phyloP scores from a whole-genome alignment of 2,797 vertebrate species.

The Arrhamphus sclerolepis region DNA sequence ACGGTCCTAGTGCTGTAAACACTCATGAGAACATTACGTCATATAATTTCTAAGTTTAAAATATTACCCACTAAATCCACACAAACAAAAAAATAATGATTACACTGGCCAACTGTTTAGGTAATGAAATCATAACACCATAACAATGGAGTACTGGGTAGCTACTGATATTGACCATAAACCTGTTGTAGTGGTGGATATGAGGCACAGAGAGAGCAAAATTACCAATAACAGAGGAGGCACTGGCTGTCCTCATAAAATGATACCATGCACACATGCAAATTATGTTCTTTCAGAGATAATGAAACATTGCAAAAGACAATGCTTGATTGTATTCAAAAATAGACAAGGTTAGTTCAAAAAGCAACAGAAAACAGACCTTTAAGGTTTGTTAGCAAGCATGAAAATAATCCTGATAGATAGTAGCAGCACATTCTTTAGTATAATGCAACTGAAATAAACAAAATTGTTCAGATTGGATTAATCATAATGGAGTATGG shows the following conservation, averaged over 20 bases:
- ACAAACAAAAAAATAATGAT: too few species aligned
- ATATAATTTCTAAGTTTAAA: too few species aligned
- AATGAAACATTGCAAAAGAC: neutral
- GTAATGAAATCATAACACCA: too few species aligned
- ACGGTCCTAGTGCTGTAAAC: too few species aligned
- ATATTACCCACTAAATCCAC: too few species aligned
- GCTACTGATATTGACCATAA: too few species aligned
- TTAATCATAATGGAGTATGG: slow-evolving; percentile 12
- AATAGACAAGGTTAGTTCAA: neutral
- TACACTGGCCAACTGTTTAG: too few species aligned
- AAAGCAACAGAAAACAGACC: neutral
- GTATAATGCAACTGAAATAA: slow-evolving; percentile 19
- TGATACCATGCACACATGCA: neutral
- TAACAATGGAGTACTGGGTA: too few species aligned
- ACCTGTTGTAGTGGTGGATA: too few species aligned
- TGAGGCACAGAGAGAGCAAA: neutral
- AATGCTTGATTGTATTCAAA: neutral
- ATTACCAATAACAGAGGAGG: neutral
- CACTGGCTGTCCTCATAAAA: neutral
- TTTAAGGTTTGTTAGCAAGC: neutral
- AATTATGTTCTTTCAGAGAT: neutral
- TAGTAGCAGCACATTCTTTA: slow-evolving; percentile 1
- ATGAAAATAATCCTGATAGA: slow-evolving; percentile 5
- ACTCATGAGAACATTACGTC: too few species aligned
- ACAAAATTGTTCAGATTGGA: slow-evolving; percentile 4